Conservation (phyloP, 2,797 vertebrate species). For the Myripristis jacobus region DNA sequence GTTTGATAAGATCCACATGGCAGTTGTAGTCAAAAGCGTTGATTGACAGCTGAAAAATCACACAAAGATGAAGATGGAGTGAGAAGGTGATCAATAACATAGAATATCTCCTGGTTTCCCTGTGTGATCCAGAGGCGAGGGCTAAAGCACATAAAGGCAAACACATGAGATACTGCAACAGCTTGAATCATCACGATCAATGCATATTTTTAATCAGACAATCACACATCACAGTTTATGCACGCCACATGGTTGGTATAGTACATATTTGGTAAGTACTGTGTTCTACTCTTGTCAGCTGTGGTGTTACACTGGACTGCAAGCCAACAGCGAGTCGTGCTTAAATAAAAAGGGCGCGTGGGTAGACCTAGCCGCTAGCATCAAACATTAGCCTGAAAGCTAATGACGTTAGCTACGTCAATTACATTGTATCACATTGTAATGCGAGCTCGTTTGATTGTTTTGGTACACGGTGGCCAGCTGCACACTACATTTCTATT, state of each 20-base stretch:
- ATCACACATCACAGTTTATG: not conserved
- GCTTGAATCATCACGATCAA: not conserved
- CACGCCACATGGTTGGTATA: not conserved
- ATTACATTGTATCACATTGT: constrained; percentile 28
- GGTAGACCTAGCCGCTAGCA: constrained; percentile 45
- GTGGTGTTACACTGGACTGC: not conserved
- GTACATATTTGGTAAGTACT: not conserved
- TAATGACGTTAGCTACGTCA: constrained; percentile 53
- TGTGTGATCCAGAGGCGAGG: not conserved
- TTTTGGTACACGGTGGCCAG: not conserved
- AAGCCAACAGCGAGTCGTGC: too few species aligned
- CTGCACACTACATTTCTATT: not conserved
- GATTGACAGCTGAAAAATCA: constrained; percentile 88
- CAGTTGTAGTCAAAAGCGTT: constrained; percentile 98
- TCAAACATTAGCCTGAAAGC: constrained; percentile 62
- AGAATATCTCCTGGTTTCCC: not conserved
- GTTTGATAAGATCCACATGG: constrained; percentile 95
- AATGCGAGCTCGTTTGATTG: not conserved
- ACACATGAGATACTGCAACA: not conserved
- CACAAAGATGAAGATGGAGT: not conserved
- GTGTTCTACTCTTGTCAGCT: too few species aligned
- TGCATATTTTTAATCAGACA: not conserved
- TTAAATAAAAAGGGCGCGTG: constrained; percentile 50
- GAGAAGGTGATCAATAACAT: not conserved
- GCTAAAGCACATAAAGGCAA: not conserved